These are phyloP conservation scores for Tretioscincus oriximinensis DNA, from an alignment of 2,113 vertebrate species.

Conservation along the genomic window DNA sequence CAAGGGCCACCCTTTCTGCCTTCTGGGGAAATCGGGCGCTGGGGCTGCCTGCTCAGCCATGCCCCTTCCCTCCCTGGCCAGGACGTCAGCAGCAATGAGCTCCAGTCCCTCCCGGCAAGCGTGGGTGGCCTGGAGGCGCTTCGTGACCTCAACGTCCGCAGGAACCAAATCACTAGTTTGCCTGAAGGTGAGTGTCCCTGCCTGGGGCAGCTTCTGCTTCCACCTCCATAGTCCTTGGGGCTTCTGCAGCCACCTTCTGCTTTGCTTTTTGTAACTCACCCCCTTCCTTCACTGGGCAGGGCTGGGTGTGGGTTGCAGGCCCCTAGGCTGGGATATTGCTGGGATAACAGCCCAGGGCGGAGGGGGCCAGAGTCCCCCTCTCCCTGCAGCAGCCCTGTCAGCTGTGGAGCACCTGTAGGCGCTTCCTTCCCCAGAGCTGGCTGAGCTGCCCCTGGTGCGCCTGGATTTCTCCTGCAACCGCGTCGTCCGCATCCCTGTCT, in stretches of 20 bases:
- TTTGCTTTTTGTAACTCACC: not conserved
- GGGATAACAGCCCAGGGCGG: too few relatives aligned
- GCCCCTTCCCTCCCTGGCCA: conserved; percentile 22
- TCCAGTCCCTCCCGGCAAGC: conserved; percentile 81
- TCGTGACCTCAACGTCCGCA: conserved; percentile 84
- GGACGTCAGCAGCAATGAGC: conserved; percentile 91
- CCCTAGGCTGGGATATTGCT: too few relatives aligned
- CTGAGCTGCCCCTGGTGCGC: conserved; percentile 85
- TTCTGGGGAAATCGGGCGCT: too few relatives aligned
- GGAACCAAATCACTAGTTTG: conserved; percentile 82
- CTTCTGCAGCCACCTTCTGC: too few relatives aligned
- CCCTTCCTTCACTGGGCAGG: too few relatives aligned
- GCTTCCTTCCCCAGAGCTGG: conserved; percentile 75
- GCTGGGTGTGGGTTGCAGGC: too few relatives aligned
- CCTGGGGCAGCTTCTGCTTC: not conserved
- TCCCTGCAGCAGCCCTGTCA: not conserved
- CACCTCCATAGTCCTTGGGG: too few relatives aligned
- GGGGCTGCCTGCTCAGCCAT: not conserved
- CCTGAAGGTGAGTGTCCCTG: conserved; percentile 77
- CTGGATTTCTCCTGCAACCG: conserved; percentile 91
- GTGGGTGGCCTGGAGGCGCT: conserved; percentile 81
- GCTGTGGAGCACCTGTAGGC: not conserved
- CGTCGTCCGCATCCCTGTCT: conserved; percentile 81
- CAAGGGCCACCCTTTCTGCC: not conserved
- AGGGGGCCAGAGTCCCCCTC: too few relatives aligned